Evolutionary conservation across 2,888 invertebrate species (phyloP), one percentile per base, ranked within the genome.

Genomic region (Malacosoma neustria): DNA sequence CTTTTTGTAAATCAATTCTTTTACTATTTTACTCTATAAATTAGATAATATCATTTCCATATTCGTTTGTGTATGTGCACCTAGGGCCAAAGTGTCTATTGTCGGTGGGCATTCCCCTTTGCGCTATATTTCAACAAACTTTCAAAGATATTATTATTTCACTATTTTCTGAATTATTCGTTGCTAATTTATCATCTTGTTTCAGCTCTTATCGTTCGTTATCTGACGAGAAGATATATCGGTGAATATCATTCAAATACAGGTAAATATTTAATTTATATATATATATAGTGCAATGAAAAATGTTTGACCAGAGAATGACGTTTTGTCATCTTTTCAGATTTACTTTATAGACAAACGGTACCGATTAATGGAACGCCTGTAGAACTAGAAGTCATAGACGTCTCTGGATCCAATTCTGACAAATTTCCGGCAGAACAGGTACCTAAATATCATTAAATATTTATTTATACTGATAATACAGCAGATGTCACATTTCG

Each of bases 221-320:
- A 93, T 68, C 74, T 93, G 47, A 93, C 93, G 3, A 88, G 91
- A 61, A 84, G 93, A 57, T 93, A 90, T 72, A 93, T 93, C 43
- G 93, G 93, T 42, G 93, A 93, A 87, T 93, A 93, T 72, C 89
- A 92, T 60, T 93, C 93, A 55, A 92, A 92, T 61, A 92, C 92
- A 85, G 92, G 92, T 92, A 69, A 84, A 13, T 32, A 32, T 14
- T 32, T 32, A 2, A 13, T 32, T 9, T 4, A 64, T 9, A 32
- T 38, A 32, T 29, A 22, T 0, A 29, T 13, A 14, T 34, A 15
- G 22, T 9, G 13, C 14, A 31, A 13, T 34, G n/a, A 31, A 30
- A 22, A 11, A 7, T 13, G 7, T 7, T 38, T 7, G 4, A n/a
- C 9, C 11, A 13, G 7, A 9, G 22, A 13, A 22, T 22, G 9